A percentile compares a stretch with the other conserved stretches of the same genome.
phyloP scores from a whole-genome alignment of 2,888 invertebrate genomes.

The Sarcophaga rosellei region DNA sequence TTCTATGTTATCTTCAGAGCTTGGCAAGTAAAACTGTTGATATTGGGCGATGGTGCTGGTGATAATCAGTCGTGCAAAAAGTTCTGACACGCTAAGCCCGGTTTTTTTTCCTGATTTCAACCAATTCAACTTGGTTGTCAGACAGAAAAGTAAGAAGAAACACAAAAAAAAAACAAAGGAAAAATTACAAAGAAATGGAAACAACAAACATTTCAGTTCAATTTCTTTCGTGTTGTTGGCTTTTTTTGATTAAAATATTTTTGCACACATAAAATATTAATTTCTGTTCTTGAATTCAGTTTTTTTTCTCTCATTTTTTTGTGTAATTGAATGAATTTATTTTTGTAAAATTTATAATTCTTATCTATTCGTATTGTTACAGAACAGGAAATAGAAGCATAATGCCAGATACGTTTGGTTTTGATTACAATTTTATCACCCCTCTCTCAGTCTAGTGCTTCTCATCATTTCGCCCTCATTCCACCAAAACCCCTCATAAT shows the following conservation, averaged over 20 bases:
- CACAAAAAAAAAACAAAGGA: not conserved
- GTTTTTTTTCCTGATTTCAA: not conserved
- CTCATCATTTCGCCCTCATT: slow-evolving; percentile 38
- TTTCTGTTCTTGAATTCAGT: slow-evolving; percentile 33
- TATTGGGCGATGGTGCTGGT: slow-evolving; percentile 63
- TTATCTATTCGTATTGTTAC: slow-evolving; percentile 44
- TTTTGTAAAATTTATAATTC: slow-evolving; percentile 53
- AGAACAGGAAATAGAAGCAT: slow-evolving; percentile 18
- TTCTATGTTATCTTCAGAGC: not conserved
- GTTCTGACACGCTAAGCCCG: slow-evolving; percentile 74
- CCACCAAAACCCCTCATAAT: no score
- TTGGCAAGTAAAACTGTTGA: slow-evolving; percentile 42
- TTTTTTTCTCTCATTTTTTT: slow-evolving; percentile 38
- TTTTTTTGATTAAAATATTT: not conserved
- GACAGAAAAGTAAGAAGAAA: not conserved
- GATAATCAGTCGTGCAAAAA: slow-evolving; percentile 77
- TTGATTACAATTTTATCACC: slow-evolving; percentile 42
- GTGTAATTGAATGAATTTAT: slow-evolving; percentile 55
- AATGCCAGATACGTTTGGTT: slow-evolving; percentile 45
- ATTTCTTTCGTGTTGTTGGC: not conserved
- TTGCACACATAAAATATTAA: slow-evolving; percentile 30
- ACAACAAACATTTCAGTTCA: not conserved
- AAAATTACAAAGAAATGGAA: no score
- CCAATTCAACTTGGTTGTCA: slow-evolving; percentile 33
- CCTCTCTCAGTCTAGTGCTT: not conserved